A percentile compares a stretch with the other conserved stretches of the same genome.
These are phyloP conservation scores for Albula goreensis DNA, from an alignment of 2,113 vertebrate genomes.

Conservation along the genomic window DNA sequence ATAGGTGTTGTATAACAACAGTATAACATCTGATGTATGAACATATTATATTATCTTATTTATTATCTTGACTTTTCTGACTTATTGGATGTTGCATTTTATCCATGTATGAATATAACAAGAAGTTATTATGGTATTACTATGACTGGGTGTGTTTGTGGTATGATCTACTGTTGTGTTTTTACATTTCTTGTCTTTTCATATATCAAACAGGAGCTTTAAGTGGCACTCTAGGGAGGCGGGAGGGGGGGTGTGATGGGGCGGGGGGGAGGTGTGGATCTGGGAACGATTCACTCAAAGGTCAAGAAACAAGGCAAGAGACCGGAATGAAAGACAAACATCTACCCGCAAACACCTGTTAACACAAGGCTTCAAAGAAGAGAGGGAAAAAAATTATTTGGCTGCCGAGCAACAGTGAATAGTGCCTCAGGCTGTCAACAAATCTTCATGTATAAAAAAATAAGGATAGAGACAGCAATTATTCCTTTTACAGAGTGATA, in stretches of 20 bases:
- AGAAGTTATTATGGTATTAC: neutral
- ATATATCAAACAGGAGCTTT: slow-evolving; percentile 66
- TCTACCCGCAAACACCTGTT: slow-evolving; percentile 79
- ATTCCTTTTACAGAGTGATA: slow-evolving; percentile 73
- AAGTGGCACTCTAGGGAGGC: slow-evolving; percentile 47
- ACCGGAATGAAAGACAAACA: slow-evolving; percentile 81
- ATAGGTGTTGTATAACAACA: too few species aligned
- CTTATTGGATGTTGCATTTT: neutral
- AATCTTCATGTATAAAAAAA: slow-evolving; percentile 79
- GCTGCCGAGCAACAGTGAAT: slow-evolving; percentile 77
- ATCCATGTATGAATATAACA: neutral
- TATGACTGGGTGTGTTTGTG: slow-evolving; percentile 6
- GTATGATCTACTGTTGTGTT: slow-evolving; percentile 17
- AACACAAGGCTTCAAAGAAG: slow-evolving; percentile 76
- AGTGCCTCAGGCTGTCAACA: slow-evolving; percentile 77
- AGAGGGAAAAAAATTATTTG: slow-evolving; percentile 71
- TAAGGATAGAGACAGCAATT: slow-evolving; percentile 73
- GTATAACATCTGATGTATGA: too few species aligned
- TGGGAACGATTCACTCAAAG: slow-evolving; percentile 70
- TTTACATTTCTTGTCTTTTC: slow-evolving; percentile 52
- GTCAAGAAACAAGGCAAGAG: slow-evolving; percentile 76
- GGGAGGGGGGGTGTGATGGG: slow-evolving; percentile 51
- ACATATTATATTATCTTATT: too few species aligned
- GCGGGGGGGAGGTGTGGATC: slow-evolving; percentile 57
- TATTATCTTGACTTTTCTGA: too few species aligned